Evolutionary conservation across 2,113 vertebrate genomes (phyloP).

Genomic region (Mellivora capensis): DNA sequence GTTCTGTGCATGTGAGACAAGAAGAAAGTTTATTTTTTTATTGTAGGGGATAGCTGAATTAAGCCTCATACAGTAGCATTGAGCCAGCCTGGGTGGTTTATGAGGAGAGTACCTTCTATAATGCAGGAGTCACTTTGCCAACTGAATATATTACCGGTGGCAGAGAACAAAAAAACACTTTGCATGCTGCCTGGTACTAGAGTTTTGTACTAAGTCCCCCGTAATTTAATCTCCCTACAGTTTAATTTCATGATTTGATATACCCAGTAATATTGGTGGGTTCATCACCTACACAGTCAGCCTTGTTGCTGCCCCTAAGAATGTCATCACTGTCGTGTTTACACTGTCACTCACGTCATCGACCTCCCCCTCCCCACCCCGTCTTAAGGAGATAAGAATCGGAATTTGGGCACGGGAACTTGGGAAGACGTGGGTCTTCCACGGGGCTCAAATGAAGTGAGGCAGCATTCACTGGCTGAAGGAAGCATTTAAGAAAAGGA

Average conservation of each 20-base stretch:
- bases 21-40: conserved; percentile 76
- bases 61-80: conserved; percentile 71
- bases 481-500: not conserved
- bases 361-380: not conserved
- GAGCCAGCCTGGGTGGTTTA: conserved; percentile 70
- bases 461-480: not conserved
- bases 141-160: not conserved
- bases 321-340: conserved; percentile 37
- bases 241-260: conserved; percentile 73
- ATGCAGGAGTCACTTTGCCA: conserved; percentile 43
- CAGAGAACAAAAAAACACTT: not conserved
- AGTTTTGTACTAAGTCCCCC: conserved; percentile 58
- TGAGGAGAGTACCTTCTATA: conserved; percentile 70
- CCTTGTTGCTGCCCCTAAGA: conserved; percentile 68
- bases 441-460: not conserved
- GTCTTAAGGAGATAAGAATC: not conserved
- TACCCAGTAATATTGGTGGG: conserved; percentile 49
- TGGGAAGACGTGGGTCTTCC: no score
- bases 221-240: conserved; percentile 57
- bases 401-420: not conserved
- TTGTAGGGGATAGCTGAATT: conserved; percentile 63
- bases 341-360: not conserved
- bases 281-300: conserved; percentile 63
- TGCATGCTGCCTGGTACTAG: not conserved
- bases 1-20: conserved; percentile 75